Conservation (phyloP, 2,113 vertebrate species). For the Pyxicephalus adspersus region DNA sequence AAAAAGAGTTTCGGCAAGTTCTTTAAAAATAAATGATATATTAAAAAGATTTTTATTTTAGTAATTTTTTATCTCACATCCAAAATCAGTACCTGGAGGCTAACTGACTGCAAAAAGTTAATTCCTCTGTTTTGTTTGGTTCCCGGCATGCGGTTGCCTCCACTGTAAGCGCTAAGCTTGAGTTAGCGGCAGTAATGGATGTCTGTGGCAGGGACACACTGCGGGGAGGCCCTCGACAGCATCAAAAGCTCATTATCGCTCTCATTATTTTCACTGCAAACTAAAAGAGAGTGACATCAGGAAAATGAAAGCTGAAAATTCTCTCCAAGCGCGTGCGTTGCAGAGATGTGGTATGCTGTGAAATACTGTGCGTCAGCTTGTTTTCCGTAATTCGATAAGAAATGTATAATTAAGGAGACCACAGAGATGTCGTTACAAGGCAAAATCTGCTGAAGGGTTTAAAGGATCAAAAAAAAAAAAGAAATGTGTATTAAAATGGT, state of each 20-base stretch:
- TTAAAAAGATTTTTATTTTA: no score
- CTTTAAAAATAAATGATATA: not conserved
- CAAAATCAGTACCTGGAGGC: constrained; percentile 33
- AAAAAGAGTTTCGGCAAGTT: not conserved
- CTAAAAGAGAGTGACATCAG: constrained; percentile 41
- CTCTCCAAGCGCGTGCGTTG: not conserved
- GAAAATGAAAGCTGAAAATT: constrained; percentile 38
- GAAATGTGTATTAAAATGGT: no score
- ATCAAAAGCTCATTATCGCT: constrained; percentile 55
- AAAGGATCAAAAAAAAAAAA: not conserved
- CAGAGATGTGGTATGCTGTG: constrained; percentile 18
- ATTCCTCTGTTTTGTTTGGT: constrained; percentile 31
- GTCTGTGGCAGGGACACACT: constrained; percentile 45
- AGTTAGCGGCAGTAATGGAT: constrained; percentile 49
- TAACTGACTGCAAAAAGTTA: not conserved
- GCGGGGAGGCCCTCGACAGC: constrained; percentile 37
- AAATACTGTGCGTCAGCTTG: not conserved
- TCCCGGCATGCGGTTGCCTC: not conserved
- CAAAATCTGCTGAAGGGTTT: constrained; percentile 3
- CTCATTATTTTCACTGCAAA: constrained; percentile 51
- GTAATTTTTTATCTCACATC: not conserved
- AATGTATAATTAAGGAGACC: constrained; percentile 42
- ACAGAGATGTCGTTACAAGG: constrained; percentile 5
- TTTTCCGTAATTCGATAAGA: constrained; percentile 9
- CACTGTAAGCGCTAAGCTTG: constrained; percentile 14